These are phyloP conservation scores for Diglossa brunneiventris DNA, from an alignment of 2,113 vertebrate genomes.

Conservation along the genomic window DNA sequence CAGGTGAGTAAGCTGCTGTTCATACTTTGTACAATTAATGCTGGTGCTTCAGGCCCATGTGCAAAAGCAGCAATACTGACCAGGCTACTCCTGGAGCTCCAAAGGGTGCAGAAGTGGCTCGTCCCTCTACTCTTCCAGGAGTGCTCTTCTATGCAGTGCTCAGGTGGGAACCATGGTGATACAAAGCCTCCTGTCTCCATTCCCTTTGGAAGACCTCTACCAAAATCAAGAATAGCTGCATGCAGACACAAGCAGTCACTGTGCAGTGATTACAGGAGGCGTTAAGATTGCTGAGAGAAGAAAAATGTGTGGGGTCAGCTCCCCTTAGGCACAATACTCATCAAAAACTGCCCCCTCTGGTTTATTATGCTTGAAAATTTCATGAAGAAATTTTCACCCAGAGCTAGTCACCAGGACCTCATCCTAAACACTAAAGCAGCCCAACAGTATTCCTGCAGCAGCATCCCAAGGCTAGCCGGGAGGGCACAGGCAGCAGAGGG, in stretches of 20 bases:
- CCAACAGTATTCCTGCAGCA: neutral
- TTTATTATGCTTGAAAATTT: neutral
- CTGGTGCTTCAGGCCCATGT: neutral
- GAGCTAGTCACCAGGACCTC: neutral
- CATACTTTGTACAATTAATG: neutral
- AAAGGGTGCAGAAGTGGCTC: neutral
- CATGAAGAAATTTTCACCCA: neutral
- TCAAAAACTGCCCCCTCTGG: neutral
- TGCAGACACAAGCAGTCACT: neutral
- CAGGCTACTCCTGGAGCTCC: neutral
- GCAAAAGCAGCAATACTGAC: rapidly evolving
- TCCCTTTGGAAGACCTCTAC: neutral
- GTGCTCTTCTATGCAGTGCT: neutral
- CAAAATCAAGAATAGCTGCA: neutral
- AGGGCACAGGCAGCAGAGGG: neutral
- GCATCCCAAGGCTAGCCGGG: neutral
- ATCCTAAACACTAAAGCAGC: rapidly evolving
- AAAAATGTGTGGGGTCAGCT: neutral
- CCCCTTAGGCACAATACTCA: neutral
- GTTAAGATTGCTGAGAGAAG: neutral
- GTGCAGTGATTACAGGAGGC: neutral
- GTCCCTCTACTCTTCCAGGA: neutral
- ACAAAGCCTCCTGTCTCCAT: neutral
- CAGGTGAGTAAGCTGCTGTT: neutral
- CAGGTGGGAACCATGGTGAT: neutral